Base-by-base conservation (phyloP, 1,140 invertebrate genomes). In the Drosophila jambulina region DNA sequence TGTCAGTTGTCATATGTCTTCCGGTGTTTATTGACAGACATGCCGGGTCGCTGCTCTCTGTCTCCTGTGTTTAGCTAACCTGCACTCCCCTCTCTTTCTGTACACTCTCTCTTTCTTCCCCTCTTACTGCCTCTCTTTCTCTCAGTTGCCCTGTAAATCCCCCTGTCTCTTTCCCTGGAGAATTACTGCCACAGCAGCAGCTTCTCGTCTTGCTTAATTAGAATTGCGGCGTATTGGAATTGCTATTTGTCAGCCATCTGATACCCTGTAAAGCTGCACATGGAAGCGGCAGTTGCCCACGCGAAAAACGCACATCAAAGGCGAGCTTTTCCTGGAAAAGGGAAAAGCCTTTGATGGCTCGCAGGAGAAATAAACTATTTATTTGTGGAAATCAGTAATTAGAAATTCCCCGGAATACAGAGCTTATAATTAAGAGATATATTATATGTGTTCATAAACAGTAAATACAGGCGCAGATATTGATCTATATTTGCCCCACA, bases 1-100 rank as follows among this genome's bases (percentile, higher is more conserved):
- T 43, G 62, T 64, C 62, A 64, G 56, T 42, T 64, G 62, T 61
- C 62, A 61, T 61, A 64, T 64, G 62, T 65, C 38, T 62, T 62
- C 27, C 25, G 27, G 27, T 40, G 38, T 62, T 65, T 65, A 65
- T 65, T 65, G 62, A 64, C 62, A 64, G 62, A 64, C 56, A 36
- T 64, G 62, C 36, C 27, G 38, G 62, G 62, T 65, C 62, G 62
- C 57, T 64, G 62, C 56, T 60, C 60, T 19, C 36, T 48, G 10
- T 12, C 60, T 32, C 29, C 25, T 8, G 51, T 53, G 29, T 10
- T 12, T 58, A 15, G 43, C 23, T n/a, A n/a, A 19, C 25, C 17
- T 25, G 13, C 43, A 8, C 4, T 8, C 13, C 9, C 15, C 49
- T 38, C 32, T 21, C 42, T 40, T n/a, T 51, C 48, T 29, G 0